phyloP scores from a whole-genome alignment of 2,113 vertebrate genomes.

The Cathartes aura region DNA sequence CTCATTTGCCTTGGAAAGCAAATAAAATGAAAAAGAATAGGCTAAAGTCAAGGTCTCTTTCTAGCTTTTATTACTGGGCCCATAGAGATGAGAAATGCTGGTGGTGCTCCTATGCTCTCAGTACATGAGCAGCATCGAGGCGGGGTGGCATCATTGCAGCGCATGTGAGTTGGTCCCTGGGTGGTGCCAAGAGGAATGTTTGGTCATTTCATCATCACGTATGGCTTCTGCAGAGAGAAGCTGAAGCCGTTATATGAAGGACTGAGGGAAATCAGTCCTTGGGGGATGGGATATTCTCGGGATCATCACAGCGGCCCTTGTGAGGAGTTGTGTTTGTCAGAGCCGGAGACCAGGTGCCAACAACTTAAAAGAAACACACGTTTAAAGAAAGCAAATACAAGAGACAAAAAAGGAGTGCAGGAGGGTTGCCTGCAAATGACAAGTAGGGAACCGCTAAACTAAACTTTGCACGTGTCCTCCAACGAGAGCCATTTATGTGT shows the following conservation, averaged over 20 bases:
- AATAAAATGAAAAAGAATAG: not conserved
- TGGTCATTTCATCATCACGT: not conserved
- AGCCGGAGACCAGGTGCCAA: not conserved
- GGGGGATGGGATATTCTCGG: not conserved
- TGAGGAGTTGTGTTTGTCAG: not conserved
- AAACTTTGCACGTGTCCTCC: not conserved
- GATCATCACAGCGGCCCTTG: not conserved
- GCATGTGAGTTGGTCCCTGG: not conserved
- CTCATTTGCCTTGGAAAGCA: not conserved
- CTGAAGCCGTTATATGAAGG: not conserved
- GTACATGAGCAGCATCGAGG: not conserved
- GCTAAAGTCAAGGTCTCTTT: not conserved
- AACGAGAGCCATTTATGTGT: not conserved
- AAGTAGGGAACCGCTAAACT: not conserved
- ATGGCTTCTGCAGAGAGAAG: not conserved
- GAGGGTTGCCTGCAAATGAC: not conserved
- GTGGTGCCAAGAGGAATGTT: not conserved
- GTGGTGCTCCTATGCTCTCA: not conserved
- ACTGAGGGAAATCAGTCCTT: fast-evolving
- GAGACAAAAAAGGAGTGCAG: not conserved
- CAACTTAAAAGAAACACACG: not conserved
- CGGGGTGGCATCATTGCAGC: not conserved
- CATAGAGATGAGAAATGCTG: not conserved
- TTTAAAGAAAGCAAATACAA: not conserved
- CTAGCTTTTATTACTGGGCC: not conserved